Evolutionary conservation across 92 coral and sea anemone species (phyloP), one percentile per base, ranked within the genome.

Genomic region (Palythoa heliodiscus): DNA sequence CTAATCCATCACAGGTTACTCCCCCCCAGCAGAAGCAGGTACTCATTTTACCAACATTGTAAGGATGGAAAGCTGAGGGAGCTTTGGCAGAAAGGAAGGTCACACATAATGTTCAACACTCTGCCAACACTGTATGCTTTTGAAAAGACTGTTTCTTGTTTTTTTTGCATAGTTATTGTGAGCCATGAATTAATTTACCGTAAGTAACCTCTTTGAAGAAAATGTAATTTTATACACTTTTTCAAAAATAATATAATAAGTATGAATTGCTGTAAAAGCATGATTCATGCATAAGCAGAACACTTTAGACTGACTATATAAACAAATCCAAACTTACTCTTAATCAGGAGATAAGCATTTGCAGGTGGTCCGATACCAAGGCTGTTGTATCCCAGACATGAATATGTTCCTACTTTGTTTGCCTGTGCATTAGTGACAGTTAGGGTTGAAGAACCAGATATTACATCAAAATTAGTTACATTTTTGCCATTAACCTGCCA

Each of bases 351-450:
- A 61, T 86, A 83, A 17, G 93, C 96, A 50, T 68, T 83, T 23
- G 91, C 91, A 19, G 88, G 95, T 16, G 95, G 98, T 63, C 98
- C 95, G 17, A 69, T 83, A 14, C 93, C 93, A 50, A 90, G 76
- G 25, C 68, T 71, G 52, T 91, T 94, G 0, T 57, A 67, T 23
- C 98, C 98, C 84, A 85, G 52, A 75, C 98, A 94, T 7, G 95
- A 74, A 84, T 94, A 94, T 67, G 38, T 74, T 20, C 98, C 98
- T 23, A 77, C 92, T 48, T 90, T 86, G 43, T 22, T 66, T 52
- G 48, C 87, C 2, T 29, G 16, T 47, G 91, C 93, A 55, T 53
- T 43, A 12, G 6, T 3, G 17, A 71, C 72, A 11, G 76, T 87
- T 8, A 22, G 85, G 0, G 78, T 61, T 63, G 76, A 70, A 11